Evolutionary conservation across 1,140 invertebrate genomes (phyloP), one percentile per base, ranked within the genome.

Genomic region (Diorhabda carinulata): DNA sequence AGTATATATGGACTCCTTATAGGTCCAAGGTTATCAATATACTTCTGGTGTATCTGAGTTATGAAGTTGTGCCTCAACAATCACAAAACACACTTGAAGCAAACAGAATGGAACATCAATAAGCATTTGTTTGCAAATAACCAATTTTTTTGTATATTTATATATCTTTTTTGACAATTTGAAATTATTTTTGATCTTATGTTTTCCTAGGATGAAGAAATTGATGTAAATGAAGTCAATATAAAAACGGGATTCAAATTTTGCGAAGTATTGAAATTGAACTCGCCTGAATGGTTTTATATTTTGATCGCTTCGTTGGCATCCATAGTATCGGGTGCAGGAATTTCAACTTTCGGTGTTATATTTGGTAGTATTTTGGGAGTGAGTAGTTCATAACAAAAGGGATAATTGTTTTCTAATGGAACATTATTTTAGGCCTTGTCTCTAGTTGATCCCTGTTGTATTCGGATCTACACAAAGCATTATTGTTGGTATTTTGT

Each of bases 361-460:
- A 78, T 96, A 3, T 94, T 97, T 75, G 92, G 93, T 60, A 90
- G 95, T 79, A 90, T 96, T 70, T 86, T 93, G 69, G 89, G 89
- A 70, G 91, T 92, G 82, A 83, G 84, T 77, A 43, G 25, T 25
- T 25, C 47, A 52, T n/a, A 52, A 8, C 47, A 52, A 2, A 52
- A 52, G 45, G 4, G 2, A 52, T 52, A 52, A 8, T 8, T n/a
- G 4, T 52, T 2, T 6, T 52, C n/a, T 52, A 3, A 52, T 52
- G n/a, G n/a, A 8, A 52, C 47, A 52, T 52, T 73, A 25, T 83
- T 83, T 42, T 72, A 78, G 68, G 80, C 84, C 3, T 44, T 84
- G 44, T 76, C 82, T 42, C 75, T 85, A 2, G 52, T 76, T 40
- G 85, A 92, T 69, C 81, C 86, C 2, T 77, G 86, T 2, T 82